Conservation (phyloP, 2,797 vertebrate genomes). For the Cryptoprocta ferox region DNA sequence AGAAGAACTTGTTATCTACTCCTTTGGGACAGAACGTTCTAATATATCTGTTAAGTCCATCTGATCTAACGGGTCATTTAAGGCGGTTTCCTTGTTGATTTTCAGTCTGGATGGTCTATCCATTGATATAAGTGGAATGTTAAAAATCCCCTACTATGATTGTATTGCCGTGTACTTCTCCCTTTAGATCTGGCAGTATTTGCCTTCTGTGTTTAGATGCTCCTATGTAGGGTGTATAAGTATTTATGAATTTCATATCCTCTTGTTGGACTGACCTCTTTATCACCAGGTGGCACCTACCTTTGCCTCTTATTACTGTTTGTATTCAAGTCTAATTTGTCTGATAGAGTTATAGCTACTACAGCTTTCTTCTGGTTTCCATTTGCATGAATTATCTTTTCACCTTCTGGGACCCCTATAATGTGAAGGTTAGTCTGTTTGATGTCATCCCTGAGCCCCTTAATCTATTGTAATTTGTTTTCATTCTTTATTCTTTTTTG, state of each 20-base stretch:
- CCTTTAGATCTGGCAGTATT: neutral
- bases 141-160: neutral
- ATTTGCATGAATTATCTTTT: neutral
- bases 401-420: neutral
- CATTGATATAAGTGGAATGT: neutral
- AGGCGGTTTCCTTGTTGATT: neutral
- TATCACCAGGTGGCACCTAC: neutral
- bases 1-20: neutral
- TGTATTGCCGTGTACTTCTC: neutral
- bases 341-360: neutral
- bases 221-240: neutral
- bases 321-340: neutral
- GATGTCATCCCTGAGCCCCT: neutral
- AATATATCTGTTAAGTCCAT: neutral
- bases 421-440: neutral
- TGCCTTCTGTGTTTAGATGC: neutral
- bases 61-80: neutral
- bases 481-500: neutral
- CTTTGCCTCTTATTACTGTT: neutral
- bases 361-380: neutral
- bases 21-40: neutral
- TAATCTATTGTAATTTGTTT: neutral
- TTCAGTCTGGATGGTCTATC: neutral
- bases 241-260: neutral
- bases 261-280: neutral